Conservation (phyloP, 23 tunicate genomes). For the Phallusia fumigata region DNA sequence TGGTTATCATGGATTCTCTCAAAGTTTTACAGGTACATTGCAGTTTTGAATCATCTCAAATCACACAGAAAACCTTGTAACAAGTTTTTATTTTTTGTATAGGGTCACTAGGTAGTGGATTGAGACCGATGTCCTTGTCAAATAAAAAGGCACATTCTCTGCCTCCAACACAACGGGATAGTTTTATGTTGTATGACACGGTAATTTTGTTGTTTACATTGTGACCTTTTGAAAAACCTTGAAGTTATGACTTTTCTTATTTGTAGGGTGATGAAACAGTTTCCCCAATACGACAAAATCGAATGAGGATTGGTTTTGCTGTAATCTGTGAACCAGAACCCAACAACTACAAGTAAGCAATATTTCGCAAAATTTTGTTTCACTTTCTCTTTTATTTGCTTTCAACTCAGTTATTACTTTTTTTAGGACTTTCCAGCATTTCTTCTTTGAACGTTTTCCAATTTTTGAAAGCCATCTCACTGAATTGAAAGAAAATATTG, state of each 20-base stretch:
- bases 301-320: slow-evolving; percentile 74
- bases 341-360: slow-evolving; percentile 41
- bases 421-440: slow-evolving; percentile 52
- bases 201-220: slow-evolving; percentile 19
- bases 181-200: slow-evolving; percentile 59
- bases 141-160: slow-evolving; percentile 54
- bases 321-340: slow-evolving; percentile 79
- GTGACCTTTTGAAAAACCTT: not conserved
- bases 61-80: not conserved
- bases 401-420: too few species aligned
- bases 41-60: too few species aligned
- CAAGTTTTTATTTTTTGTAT: not conserved
- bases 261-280: not conserved
- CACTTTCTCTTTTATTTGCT: too few species aligned
- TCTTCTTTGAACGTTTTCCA: slow-evolving; percentile 93
- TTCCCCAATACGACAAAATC: slow-evolving; percentile 24
- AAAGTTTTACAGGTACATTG: not conserved
- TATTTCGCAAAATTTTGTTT: too few species aligned
- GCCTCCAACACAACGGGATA: slow-evolving; percentile 59
- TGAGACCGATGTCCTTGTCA: not conserved
- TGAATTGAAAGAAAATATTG: slow-evolving; percentile 62
- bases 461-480: slow-evolving; percentile 81
- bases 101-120: slow-evolving; percentile 50
- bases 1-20: not conserved
- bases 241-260: not conserved